Base-by-base conservation (phyloP, 2,113 vertebrate genomes). In the Crotalus horridus region DNA sequence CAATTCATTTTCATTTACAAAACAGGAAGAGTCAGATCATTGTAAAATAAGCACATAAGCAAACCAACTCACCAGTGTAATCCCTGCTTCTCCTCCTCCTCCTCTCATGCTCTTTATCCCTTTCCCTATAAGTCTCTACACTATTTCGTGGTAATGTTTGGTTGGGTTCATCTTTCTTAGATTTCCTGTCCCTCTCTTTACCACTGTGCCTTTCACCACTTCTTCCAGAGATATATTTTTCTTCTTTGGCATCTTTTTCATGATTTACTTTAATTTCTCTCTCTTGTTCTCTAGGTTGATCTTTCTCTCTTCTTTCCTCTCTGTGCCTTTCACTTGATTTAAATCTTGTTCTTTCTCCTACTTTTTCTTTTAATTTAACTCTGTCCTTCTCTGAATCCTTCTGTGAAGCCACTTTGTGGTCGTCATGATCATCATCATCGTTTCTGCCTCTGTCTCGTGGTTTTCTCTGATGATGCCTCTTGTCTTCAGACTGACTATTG, bases 391-490 rank as follows among this genome's bases (percentile, higher is more conserved):
- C 59, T 74, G 85, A 94, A 20, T 58, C 94, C 4, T 93, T 43
- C 33, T 81, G 17, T 21, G 33, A 81, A 81, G 33, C 74, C 33
- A 43, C 33, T 39, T 43, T 81, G 74, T 3, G 39, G 33, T 33
- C 93, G 21, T 87, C 94, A 87, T 64, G 7, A 10, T 94, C 94
- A 2, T 87, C 95, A n/a, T 7, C 0, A 8, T 94, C 97, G 21
- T 87, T 24, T 90, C 88, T 1, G 33, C 94, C 95, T 1, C 53
- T 92, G 2, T 97, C 97, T 94, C 94, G 93, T 26, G 33, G 85
- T 91, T 96, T 97, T 93, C 95, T 97, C 90, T 97, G 97, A 91
- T 93, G 96, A 89, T 95, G 95, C 46, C 96, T 97, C 94, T 90
- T 97, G 1, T 98, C 97, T 88, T 97, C 97, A 94, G 93, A 96